These are phyloP conservation scores for Tragelaphus eurycerus DNA, from an alignment of 2,797 vertebrate species.

Conservation along the genomic window DNA sequence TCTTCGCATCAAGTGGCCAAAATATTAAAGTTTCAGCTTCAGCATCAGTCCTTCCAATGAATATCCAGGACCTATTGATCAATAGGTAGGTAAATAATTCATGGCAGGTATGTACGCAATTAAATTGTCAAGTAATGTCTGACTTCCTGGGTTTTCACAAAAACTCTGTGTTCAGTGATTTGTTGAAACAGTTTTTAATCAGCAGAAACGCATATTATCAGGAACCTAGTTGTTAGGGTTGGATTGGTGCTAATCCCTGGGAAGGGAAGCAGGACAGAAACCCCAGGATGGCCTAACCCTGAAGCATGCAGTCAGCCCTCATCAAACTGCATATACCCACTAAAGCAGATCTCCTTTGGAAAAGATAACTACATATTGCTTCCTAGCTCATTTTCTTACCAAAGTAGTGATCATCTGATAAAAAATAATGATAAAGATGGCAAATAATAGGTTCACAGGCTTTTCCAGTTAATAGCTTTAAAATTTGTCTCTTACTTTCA, in stretches of 20 bases:
- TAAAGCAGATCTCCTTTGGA: neutral
- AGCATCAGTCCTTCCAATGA: neutral
- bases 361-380: neutral
- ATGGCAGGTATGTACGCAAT: neutral
- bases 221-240: neutral
- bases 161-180: neutral
- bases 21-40: neutral
- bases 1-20: neutral
- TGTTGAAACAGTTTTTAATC: neutral
- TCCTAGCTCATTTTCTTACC: neutral
- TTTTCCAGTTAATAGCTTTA: neutral
- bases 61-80: neutral
- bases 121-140: neutral
- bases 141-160: constrained; percentile 12
- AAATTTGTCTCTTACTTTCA: neutral
- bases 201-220: neutral
- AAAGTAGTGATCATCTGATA: neutral
- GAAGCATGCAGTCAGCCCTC: neutral
- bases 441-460: neutral
- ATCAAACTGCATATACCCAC: neutral
- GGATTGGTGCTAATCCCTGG: neutral
- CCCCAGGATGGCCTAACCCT: neutral
- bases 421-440: neutral
- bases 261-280: neutral
- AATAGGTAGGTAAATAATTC: neutral